Evolutionary conservation across 2,797 vertebrate species (phyloP), one percentile per base, ranked within the genome.

Genomic region (Poeciliopsis infans): DNA sequence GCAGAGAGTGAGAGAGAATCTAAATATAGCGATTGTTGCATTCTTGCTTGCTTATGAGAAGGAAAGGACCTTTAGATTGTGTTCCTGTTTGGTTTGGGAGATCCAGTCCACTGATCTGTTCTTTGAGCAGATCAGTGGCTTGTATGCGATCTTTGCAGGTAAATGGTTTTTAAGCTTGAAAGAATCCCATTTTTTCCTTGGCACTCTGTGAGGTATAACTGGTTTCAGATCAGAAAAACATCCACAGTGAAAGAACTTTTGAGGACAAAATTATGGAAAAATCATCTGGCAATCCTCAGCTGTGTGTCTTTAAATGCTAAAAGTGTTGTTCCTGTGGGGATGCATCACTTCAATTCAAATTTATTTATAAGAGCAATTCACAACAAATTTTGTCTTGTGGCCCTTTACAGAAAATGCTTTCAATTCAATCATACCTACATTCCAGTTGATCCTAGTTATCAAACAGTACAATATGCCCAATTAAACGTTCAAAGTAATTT

Each of bases 11-110:
- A 43, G 66, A 41, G 18, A 12, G 7, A 87, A 25, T 84, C 94
- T 95, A 95, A 90, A 95, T 95, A 95, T 96, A 95, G 93, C 72
- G 83, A 75, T 80, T 76, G 88, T 90, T 88, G 85, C 93, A 95
- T 95, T 91, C 87, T 95, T 94, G 86, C 91, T 93, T 93, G 93
- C 95, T 95, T 95, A 89, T 94, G 93, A 92, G 91, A 91, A 89
- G 89, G 90, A 91, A 92, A 89, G 75, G 83, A 64, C 83, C 88
- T 94, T 92, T 84, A 74, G 47, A 74, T 89, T 83, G 79, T 49
- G 46, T 78, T 80, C 93, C 83, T 36, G 61, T 91, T 93, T 89
- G 81, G 69, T 74, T 74, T 78, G 43, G 12, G 64, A 77, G 18
- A 79, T 78, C 72, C 31, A 20, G 2, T 11, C 20, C 8, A 25